These are phyloP conservation scores for Trichosurus vulpecula DNA, from an alignment of 2,797 vertebrate genomes.

Conservation along the genomic window DNA sequence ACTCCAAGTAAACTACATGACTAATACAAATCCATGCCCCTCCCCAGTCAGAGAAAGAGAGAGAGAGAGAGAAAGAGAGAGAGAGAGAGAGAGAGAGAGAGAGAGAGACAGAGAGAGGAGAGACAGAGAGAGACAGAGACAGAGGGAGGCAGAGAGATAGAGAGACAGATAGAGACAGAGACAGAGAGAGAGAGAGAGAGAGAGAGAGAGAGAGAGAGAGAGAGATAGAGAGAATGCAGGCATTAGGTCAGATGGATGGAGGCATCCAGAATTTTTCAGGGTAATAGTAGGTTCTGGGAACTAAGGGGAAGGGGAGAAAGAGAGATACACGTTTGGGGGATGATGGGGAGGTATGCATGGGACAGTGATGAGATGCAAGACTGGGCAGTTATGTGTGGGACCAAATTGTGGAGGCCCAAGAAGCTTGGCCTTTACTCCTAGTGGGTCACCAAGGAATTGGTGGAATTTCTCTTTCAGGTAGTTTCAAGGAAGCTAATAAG, in stretches of 20 bases:
- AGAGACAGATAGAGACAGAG: not conserved
- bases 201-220: no score
- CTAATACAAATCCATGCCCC: not conserved
- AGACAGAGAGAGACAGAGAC: not conserved
- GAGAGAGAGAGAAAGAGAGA: not conserved
- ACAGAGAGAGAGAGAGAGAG: not conserved
- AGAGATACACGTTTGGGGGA: no score
- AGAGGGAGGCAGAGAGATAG: not conserved
- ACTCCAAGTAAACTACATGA: not conserved
- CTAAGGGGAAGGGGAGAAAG: rapidly evolving
- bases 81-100: no score
- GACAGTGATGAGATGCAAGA: not conserved
- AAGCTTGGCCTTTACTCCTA: not conserved
- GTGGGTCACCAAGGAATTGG: not conserved
- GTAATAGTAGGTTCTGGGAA: not conserved
- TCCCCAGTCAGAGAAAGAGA: not conserved
- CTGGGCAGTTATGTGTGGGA: not conserved
- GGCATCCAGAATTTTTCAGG: not conserved
- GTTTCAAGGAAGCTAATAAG: not conserved
- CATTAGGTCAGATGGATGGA: not conserved
- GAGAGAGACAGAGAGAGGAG: no score
- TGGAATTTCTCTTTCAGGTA: not conserved
- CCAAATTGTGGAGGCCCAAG: not conserved
- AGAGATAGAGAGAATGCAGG: no score
- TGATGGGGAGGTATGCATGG: not conserved